Percentiles rank a stretch among this genome's conserved stretches.
Conservation (phyloP, 92 coral and sea anemone genomes). For the Epizoanthus scotinus region DNA sequence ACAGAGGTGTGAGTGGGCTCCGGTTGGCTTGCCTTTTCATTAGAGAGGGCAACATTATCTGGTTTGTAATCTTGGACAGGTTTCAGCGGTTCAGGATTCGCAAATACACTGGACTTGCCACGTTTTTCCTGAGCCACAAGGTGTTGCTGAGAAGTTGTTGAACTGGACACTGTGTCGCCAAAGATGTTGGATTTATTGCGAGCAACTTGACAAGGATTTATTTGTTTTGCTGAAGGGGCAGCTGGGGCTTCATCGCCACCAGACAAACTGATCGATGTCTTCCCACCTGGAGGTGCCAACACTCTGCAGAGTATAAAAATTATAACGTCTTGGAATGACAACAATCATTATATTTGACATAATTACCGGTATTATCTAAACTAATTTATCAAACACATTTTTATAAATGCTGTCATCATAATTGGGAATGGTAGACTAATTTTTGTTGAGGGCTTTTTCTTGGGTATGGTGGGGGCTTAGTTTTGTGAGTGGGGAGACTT, state of each 20-base stretch:
- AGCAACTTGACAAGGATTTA: slow-evolving; percentile 82
- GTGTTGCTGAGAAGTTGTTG: slow-evolving; percentile 37
- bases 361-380: no score
- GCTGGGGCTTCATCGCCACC: slow-evolving; percentile 53
- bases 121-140: slow-evolving; percentile 76
- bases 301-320: slow-evolving; percentile 50
- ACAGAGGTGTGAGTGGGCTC: slow-evolving; percentile 65
- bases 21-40: slow-evolving; percentile 1
- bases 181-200: slow-evolving; percentile 90
- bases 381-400: no score
- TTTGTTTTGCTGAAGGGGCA: slow-evolving; percentile 35
- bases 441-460: no score
- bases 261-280: slow-evolving; percentile 80
- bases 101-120: slow-evolving; percentile 85
- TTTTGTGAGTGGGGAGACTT: no score
- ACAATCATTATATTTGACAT: no score
- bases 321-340: no score
- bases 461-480: no score
- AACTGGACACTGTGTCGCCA: slow-evolving; percentile 45
- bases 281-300: slow-evolving; percentile 98
- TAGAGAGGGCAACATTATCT: slow-evolving; percentile 20
- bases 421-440: no score
- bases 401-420: no score
- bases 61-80: slow-evolving; percentile 27
- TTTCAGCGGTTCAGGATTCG: slow-evolving; percentile 30